Base-by-base conservation (phyloP, 2,888 invertebrate species). In the Netelia fuscicornis region DNA sequence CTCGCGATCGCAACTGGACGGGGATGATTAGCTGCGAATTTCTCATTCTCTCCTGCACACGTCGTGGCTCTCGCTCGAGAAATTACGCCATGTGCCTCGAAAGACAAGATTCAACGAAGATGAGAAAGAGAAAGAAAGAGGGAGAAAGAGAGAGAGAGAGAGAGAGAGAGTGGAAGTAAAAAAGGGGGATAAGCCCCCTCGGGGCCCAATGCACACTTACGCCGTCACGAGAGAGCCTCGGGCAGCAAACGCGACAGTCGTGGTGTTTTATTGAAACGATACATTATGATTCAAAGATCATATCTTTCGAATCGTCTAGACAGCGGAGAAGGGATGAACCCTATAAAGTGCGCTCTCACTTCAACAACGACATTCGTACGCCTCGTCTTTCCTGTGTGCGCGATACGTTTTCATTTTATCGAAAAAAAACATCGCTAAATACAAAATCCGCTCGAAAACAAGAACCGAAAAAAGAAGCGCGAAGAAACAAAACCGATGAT, bases 281-380 rank as follows among this genome's bases (percentile, higher is more conserved):
- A 92, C 91, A 92, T 93, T 93, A 93, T 91, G 91, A 92, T 92
- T 92, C 92, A 91, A 88, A 92, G 92, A 93, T 93, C 89, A 91
- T 92, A 93, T 93, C 92, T 92, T 89, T 85, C 90, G 91, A 91
- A 91, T 92, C 92, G 92, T 93, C 92, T 93, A 93, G 93, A 93
- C 93, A 88, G 86, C 88, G 88, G 89, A 89, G 91, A 90, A 88
- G 91, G 91, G 91, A 91, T 91, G 89, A 89, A 91, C 90, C 91
- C 91, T 92, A 92, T 92, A 92, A 91, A 92, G 90, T 88, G 87
- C 87, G 88, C 82, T 65, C 64, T 58, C 72, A 78, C 83, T 85
- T 79, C 78, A 44, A 77, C 68, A 88, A 87, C 80, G 88, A 87
- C 87, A 91, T 88, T 88, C 88, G 87, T 89, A 88, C 89, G 87